Percentiles rank a stretch among this genome's conserved stretches.
Evolutionary conservation across 1,140 invertebrate genomes (phyloP).

Genomic region (Stegodyphus mimosarum): DNA sequence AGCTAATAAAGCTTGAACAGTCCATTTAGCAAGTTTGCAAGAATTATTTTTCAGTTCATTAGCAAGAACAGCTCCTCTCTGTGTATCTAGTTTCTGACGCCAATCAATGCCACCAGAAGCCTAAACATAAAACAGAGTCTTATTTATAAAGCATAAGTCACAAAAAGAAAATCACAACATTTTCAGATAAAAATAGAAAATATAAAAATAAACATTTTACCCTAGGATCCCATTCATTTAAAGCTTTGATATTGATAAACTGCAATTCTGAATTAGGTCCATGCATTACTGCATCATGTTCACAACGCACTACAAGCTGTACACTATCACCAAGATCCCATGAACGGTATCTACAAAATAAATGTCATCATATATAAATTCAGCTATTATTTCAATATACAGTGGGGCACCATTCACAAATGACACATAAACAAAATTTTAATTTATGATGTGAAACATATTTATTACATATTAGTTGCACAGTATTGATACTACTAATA

Average conservation of each 20-base stretch:
- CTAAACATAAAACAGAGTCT: slow-evolving; percentile 64
- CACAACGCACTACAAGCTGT: slow-evolving; percentile 90
- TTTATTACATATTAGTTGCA: too few species aligned
- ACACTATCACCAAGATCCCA: slow-evolving; percentile 96
- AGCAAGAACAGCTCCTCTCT: slow-evolving; percentile 96
- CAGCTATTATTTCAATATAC: too few species aligned
- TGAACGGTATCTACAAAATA: slow-evolving; percentile 81
- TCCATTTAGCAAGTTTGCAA: slow-evolving; percentile 99
- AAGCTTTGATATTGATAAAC: slow-evolving; percentile 95
- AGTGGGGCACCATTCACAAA: too few species aligned
- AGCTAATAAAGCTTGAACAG: slow-evolving; percentile 93
- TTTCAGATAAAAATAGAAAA: not conserved
- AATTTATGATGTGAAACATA: too few species aligned
- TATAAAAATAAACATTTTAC: slow-evolving; percentile 66
- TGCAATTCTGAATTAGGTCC: slow-evolving; percentile 91
- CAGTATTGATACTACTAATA: too few species aligned
- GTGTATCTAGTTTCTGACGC: slow-evolving; percentile 96
- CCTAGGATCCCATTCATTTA: slow-evolving; percentile 99
- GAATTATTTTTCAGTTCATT: slow-evolving; percentile 99
- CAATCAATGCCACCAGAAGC: slow-evolving; percentile 96
- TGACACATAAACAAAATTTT: too few species aligned
- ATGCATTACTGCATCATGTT: slow-evolving; percentile 94
- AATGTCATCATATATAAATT: too few species aligned
- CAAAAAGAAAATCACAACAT: too few species aligned
- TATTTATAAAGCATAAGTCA: too few species aligned